A percentile compares a stretch with the other conserved stretches of the same genome.
These are phyloP conservation scores for Diogma glabrata DNA, from an alignment of 2,888 invertebrate genomes.

Conservation along the genomic window DNA sequence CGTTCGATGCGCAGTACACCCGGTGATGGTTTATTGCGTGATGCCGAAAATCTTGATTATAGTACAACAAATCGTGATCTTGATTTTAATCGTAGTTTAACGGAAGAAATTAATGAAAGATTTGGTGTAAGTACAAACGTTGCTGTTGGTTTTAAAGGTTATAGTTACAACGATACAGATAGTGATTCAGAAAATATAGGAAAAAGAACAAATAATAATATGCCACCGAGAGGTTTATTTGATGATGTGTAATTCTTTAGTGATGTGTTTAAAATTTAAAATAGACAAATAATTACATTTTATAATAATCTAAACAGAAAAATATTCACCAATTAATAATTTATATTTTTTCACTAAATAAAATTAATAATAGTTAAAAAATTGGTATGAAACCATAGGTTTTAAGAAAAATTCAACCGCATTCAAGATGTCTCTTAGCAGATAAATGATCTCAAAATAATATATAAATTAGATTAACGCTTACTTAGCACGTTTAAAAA, in stretches of 20 bases:
- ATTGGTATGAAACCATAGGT: too few relatives aligned
- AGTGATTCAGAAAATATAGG: conserved; percentile 29
- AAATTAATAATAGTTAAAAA: too few relatives aligned
- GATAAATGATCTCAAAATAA: too few relatives aligned
- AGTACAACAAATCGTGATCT: conserved; percentile 42
- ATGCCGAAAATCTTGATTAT: conserved; percentile 61
- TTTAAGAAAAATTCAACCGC: too few relatives aligned
- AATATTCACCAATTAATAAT: too few relatives aligned
- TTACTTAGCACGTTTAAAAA: too few relatives aligned
- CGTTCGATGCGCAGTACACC: conserved; percentile 24
- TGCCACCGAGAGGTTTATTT: conserved; percentile 67
- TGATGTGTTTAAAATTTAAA: too few relatives aligned
- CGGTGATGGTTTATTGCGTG: conserved; percentile 55
- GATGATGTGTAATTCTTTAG: conserved; percentile 79
- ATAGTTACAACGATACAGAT: conserved; percentile 29
- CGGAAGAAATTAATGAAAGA: conserved; percentile 49
- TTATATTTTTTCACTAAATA: too few relatives aligned
- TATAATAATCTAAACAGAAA: too few relatives aligned
- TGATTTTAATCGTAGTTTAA: conserved; percentile 33
- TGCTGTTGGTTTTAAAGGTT: conserved; percentile 34
- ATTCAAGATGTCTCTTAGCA: too few relatives aligned
- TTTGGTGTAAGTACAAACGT: conserved; percentile 53
- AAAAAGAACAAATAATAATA: conserved; percentile 38
- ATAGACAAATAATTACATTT: too few relatives aligned
- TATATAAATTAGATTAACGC: too few relatives aligned